Evolutionary conservation across 35 echinoderm and acorn worm species (phyloP), one percentile per base, ranked within the genome.

Genomic region (Ptychodera flava): DNA sequence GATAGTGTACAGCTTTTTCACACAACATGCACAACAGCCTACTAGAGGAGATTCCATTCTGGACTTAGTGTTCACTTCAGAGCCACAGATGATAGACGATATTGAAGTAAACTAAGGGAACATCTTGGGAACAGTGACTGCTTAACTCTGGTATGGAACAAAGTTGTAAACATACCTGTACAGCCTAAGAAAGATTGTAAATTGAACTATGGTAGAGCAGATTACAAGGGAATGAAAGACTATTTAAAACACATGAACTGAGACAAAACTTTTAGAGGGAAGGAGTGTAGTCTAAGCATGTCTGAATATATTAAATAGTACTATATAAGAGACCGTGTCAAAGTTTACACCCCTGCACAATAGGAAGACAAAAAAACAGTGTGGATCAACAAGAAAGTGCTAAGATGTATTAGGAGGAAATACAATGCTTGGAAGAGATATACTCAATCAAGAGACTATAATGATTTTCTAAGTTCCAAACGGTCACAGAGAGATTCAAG

Each of bases 41-140:
- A 89, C 79, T 64, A 83, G 88, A 89, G 81, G 52, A 2, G 29
- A 77, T 32, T 75, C 81, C 37, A 89, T 83, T 32, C 81, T 89
- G 0, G 81, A 89, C 29, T 32, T 89, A 2, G 10, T 89, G 29
- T 83, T 89, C 30, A 32, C 88, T 33, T 89, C 88, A n/a, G 88
- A 89, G 76, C 76, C 78, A 81, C 76, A 81, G 35, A 81, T 88
- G 86, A 35, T 88, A 35, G 86, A 88, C 6, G 80, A 88, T 81
- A 29, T 88, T 6, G 78, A 81, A 78, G 88, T 89, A 28, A n/a
- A n/a, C n/a, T n/a, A n/a, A 29, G 36, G 83, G 88, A 89, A 89
- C 78, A 6, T n/a, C 83, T 89, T 83, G 88, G 88, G 87, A 84
- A 36, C 33, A 87, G 86, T 89, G 88, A 89, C 32, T 37, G 77